Percentiles rank a stretch among this genome's conserved stretches.
Conservation (phyloP, 2,797 vertebrate genomes). For the Molossus molossus region DNA sequence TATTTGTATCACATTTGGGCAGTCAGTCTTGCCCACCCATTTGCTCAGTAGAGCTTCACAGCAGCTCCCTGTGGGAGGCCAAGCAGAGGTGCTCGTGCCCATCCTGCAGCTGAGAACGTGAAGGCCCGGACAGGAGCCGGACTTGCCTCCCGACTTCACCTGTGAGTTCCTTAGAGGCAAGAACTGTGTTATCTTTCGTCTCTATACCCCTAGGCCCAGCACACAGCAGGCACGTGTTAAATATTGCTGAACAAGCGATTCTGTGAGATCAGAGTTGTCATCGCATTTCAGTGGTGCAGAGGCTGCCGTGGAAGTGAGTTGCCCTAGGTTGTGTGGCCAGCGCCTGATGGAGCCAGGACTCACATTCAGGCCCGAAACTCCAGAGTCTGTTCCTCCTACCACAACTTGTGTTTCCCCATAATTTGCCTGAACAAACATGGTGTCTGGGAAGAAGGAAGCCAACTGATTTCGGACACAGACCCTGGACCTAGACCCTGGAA, state of each 20-base stretch:
- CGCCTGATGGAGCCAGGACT: not conserved
- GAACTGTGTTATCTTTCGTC: not conserved
- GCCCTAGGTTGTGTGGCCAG: not conserved
- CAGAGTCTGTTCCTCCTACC: not conserved
- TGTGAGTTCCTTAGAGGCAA: not conserved
- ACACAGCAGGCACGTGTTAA: not conserved
- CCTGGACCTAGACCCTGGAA: not conserved
- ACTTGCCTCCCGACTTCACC: not conserved
- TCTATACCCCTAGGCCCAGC: not conserved
- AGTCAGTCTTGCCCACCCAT: not conserved
- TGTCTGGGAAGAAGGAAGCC: not conserved
- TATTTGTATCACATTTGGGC: not conserved
- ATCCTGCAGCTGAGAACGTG: not conserved
- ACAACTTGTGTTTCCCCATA: not conserved
- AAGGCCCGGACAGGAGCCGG: not conserved
- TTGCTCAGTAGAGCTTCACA: not conserved
- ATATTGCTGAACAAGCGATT: not conserved
- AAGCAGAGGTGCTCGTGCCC: not conserved
- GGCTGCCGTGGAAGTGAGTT: not conserved
- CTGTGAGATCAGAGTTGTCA: not conserved
- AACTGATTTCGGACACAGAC: not conserved
- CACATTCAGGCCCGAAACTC: not conserved
- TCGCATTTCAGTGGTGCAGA: not conserved
- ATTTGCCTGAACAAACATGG: not conserved
- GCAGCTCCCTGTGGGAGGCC: not conserved